Conservation (phyloP, 92 coral and sea anemone genomes). For the Parazoanthus darwini region DNA sequence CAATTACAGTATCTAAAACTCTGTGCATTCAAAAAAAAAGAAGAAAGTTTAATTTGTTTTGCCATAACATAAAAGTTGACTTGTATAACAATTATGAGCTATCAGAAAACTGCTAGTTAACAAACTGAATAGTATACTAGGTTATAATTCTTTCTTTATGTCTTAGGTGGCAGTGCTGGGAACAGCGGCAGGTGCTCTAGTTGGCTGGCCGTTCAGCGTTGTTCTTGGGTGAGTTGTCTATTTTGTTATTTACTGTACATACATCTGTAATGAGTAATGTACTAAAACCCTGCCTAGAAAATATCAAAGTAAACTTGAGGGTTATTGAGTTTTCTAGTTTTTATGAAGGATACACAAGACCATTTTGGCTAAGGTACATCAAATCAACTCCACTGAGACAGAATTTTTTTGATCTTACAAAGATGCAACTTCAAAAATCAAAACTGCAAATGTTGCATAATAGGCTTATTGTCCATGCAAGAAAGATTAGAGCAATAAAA, state of each 20-base stretch:
- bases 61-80: no score
- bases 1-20: no score
- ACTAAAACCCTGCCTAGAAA: neutral
- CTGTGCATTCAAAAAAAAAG: no score
- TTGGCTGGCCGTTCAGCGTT: slow-evolving; percentile 99
- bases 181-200: slow-evolving; percentile 87
- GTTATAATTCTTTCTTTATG: neutral
- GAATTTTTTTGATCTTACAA: no score
- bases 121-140: no score
- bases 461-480: neutral
- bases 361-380: no score
- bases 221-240: slow-evolving; percentile 74
- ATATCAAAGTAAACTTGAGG: neutral
- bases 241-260: neutral
- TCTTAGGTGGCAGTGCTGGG: slow-evolving; percentile 82
- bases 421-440: neutral
- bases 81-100: neutral
- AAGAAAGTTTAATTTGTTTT: no score
- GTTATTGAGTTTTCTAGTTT: no score
- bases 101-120: neutral
- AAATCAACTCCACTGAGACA: no score
- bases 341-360: no score
- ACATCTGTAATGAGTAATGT: neutral
- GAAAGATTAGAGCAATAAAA: neutral
- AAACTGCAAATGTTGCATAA: neutral